A percentile compares a stretch with the other conserved stretches of the same genome.
Evolutionary conservation across 2,888 invertebrate genomes (phyloP).

Genomic region (Amphipoea lucens): DNA sequence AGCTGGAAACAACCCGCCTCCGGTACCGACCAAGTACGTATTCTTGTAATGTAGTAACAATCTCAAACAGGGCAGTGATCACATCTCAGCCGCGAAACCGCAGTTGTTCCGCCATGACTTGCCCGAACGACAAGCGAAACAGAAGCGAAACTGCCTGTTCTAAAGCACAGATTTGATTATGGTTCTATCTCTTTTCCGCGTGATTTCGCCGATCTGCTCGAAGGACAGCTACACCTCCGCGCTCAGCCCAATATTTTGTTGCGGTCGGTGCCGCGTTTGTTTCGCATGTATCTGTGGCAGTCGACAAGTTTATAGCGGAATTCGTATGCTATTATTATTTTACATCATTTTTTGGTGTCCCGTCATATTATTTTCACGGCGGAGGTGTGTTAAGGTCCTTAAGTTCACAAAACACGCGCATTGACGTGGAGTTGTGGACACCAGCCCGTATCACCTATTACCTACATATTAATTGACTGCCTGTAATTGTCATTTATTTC

Average conservation of each 20-base stretch:
- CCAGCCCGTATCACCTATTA: no score
- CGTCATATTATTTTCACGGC: no score
- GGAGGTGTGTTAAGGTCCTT: not conserved
- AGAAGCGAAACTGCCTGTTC: not conserved
- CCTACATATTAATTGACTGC: not conserved
- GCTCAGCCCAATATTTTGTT: not conserved
- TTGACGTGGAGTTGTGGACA: no score
- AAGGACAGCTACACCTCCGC: not conserved
- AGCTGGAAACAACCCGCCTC: slow-evolving; percentile 53
- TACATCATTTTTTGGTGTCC: no score
- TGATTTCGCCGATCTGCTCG: not conserved
- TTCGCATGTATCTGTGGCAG: not conserved
- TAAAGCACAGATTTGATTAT: not conserved
- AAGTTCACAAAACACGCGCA: no score
- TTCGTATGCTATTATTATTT: not conserved
- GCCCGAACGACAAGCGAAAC: not conserved
- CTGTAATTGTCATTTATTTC: not conserved
- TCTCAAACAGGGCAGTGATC: not conserved
- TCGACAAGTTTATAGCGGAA: not conserved
- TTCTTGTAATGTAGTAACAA: slow-evolving; percentile 7
- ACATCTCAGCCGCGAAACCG: not conserved
- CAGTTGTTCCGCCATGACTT: not conserved
- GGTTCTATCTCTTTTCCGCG: not conserved
- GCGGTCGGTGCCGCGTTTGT: not conserved
- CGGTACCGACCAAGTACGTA: slow-evolving; percentile 31